phyloP scores from a whole-genome alignment of 1,140 invertebrate genomes.

The Drosophila albomicans region DNA sequence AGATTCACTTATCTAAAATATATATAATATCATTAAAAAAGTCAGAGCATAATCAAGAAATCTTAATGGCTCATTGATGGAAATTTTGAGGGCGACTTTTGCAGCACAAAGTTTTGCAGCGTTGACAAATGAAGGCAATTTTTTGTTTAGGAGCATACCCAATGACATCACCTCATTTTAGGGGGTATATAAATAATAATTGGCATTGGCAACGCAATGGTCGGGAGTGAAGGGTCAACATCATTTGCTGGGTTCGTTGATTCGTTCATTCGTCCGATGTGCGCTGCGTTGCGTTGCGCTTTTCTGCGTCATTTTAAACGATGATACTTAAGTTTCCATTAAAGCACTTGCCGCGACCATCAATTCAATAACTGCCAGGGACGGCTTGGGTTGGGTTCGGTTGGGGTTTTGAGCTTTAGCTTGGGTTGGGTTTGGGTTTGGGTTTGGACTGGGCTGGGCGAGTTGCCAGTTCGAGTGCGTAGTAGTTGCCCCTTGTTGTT shows the following conservation, averaged over 20 bases:
- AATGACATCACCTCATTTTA: neutral
- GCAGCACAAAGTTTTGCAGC: too few relatives aligned
- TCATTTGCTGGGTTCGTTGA: slow-evolving; percentile 33
- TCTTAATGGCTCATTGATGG: too few relatives aligned
- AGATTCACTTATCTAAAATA: too few relatives aligned
- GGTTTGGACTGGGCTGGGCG: neutral
- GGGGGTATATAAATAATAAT: slow-evolving; percentile 65
- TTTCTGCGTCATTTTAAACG: slow-evolving; percentile 81
- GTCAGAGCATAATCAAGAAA: too few relatives aligned
- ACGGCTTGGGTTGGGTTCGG: neutral
- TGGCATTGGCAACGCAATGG: slow-evolving; percentile 70
- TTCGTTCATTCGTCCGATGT: slow-evolving; percentile 26
- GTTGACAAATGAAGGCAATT: too few relatives aligned
- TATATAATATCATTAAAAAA: too few relatives aligned
- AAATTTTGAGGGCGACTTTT: too few relatives aligned
- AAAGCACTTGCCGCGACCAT: slow-evolving; percentile 79
- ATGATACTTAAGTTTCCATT: slow-evolving; percentile 84
- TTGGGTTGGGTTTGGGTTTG: neutral
- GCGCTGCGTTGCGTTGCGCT: slow-evolving; percentile 65
- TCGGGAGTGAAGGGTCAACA: slow-evolving; percentile 59
- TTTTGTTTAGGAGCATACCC: slow-evolving; percentile 3
- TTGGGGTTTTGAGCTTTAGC: neutral
- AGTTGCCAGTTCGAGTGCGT: slow-evolving; percentile 47
- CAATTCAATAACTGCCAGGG: slow-evolving; percentile 64
- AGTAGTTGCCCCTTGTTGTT: slow-evolving; percentile 29